These are phyloP conservation scores for Labeo catla DNA, from an alignment of 2,113 vertebrate species.

Conservation along the genomic window DNA sequence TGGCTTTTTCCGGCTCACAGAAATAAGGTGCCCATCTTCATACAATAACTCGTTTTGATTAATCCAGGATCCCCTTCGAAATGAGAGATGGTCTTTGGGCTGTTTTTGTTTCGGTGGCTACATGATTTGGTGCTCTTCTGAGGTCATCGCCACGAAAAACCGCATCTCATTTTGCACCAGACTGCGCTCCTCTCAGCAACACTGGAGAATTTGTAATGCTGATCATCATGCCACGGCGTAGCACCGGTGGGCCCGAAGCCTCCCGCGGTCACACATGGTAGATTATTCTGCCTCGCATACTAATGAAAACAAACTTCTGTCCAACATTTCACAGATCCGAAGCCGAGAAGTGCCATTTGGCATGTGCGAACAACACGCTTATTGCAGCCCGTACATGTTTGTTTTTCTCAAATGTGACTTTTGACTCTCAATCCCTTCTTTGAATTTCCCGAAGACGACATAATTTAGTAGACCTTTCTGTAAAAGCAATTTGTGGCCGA, in stretches of 20 bases:
- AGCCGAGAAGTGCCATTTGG: not conserved
- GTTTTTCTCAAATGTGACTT: not conserved
- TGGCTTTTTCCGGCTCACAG: slow-evolving; percentile 61
- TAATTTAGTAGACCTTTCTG: slow-evolving; percentile 52
- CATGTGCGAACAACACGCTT: not conserved
- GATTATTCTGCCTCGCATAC: slow-evolving; percentile 18
- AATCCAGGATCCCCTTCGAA: slow-evolving; percentile 45
- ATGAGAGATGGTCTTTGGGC: not conserved
- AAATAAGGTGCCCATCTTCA: slow-evolving; percentile 59
- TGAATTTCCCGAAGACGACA: slow-evolving; percentile 35
- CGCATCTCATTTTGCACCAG: slow-evolving; percentile 19
- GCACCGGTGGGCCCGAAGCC: not conserved
- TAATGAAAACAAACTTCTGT: not conserved
- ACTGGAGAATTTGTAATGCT: slow-evolving; percentile 21
- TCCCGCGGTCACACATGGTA: not conserved
- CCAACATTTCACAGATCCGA: not conserved
- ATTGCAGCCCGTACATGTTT: not conserved
- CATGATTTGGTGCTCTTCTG: not conserved
- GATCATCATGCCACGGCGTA: not conserved
- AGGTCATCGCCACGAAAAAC: not conserved
- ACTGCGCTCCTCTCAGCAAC: not conserved
- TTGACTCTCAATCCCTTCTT: slow-evolving; percentile 9
- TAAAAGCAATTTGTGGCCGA: slow-evolving; percentile 41
- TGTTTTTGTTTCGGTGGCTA: slow-evolving; percentile 22
- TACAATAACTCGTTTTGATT: slow-evolving; percentile 63